Percentiles rank a stretch among this genome's conserved stretches.
Evolutionary conservation across 1,140 invertebrate species (phyloP).

Genomic region (Proctacanthus coquilletti): DNA sequence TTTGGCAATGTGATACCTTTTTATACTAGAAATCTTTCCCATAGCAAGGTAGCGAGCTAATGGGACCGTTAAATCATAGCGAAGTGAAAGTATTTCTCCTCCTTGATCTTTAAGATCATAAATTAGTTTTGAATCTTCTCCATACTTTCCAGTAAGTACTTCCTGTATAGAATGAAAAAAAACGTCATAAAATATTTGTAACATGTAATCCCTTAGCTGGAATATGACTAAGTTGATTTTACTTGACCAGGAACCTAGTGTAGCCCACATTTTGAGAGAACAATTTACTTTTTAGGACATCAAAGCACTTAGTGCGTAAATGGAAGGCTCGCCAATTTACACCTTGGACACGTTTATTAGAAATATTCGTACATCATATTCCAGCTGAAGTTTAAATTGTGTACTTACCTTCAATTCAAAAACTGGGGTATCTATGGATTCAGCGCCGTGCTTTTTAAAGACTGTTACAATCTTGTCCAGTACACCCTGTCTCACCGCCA

Average conservation of each 20-base stretch:
- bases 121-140: constrained; percentile 97
- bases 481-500: constrained; percentile 80
- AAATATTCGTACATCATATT: not conserved
- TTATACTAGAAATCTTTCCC: constrained; percentile 90
- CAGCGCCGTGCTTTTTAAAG: constrained; percentile 96
- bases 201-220: not conserved
- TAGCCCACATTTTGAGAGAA: no score
- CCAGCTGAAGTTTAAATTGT: no score
- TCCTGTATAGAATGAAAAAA: constrained; percentile 46
- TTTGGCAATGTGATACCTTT: constrained; percentile 87
- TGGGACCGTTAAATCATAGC: constrained; percentile 88
- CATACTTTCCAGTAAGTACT: constrained; percentile 97
- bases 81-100: constrained; percentile 81
- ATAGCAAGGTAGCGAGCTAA: constrained; percentile 96
- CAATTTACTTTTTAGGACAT: no score
- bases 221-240: no score
- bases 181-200: constrained; percentile 2
- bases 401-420: constrained; percentile 85
- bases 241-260: no score
- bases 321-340: no score
- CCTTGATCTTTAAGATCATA: constrained; percentile 98
- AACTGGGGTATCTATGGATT: constrained; percentile 96
- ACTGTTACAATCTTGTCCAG: constrained; percentile 76
- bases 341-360: not conserved
- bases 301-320: no score